A percentile compares a stretch with the other conserved stretches of the same genome.
phyloP scores from a whole-genome alignment of 2,113 vertebrate species.

The Sebastes fasciatus region DNA sequence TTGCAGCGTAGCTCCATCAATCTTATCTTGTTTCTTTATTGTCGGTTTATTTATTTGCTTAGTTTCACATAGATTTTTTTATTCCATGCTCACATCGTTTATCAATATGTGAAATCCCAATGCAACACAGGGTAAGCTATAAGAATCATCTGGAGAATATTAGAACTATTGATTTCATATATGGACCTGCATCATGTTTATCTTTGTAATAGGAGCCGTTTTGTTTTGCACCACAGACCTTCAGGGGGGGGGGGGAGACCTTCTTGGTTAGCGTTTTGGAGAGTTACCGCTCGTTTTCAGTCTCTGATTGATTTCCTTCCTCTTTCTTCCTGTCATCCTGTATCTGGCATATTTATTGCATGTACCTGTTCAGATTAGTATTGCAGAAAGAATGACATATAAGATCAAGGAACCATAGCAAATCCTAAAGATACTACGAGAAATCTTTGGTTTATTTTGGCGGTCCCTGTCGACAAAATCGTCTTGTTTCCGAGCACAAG shows the following conservation, averaged over 20 bases:
- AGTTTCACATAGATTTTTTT: neutral
- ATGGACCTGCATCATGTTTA: constrained; percentile 20
- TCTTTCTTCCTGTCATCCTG: neutral
- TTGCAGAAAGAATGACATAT: neutral
- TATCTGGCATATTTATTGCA: neutral
- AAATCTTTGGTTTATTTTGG: neutral
- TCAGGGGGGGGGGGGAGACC: neutral
- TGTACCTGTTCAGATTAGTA: neutral
- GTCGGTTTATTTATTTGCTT: neutral
- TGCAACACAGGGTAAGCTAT: neutral
- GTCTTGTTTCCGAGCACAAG: too few species aligned
- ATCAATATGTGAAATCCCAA: neutral
- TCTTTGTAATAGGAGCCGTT: neutral
- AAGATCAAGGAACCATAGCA: neutral
- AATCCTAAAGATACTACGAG: neutral
- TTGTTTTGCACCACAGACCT: neutral
- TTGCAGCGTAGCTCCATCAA: neutral
- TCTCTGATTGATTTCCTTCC: neutral
- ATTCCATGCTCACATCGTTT: constrained; percentile 5
- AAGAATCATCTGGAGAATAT: constrained; percentile 3
- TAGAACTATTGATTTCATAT: constrained; percentile 34
- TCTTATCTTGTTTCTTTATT: neutral
- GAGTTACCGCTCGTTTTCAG: neutral
- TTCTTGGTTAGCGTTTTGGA: neutral
- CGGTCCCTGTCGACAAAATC: too few species aligned